These are phyloP conservation scores for Stomorhina lunata DNA, from an alignment of 2,888 invertebrate species.

Conservation along the genomic window DNA sequence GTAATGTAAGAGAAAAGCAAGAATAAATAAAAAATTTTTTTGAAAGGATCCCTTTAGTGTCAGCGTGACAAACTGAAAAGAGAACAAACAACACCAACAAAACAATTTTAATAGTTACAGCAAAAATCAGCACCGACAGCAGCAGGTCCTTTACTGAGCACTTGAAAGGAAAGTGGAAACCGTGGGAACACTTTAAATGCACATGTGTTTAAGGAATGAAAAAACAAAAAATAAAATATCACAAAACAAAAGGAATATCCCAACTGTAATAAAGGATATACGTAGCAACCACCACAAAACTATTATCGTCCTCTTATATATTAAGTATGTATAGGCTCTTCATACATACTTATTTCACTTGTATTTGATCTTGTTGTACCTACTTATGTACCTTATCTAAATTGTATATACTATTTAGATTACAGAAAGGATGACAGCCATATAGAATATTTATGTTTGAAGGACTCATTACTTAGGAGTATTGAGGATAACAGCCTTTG, in stretches of 20 bases:
- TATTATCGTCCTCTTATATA: conserved; percentile 30
- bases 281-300: conserved; percentile 38
- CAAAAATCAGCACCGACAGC: conserved; percentile 49
- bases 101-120: conserved; percentile 31
- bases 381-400: conserved; percentile 1
- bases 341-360: background rate
- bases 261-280: conserved; percentile 25
- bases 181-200: conserved; percentile 67
- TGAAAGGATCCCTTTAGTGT: conserved; percentile 32
- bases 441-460: conserved; percentile 42
- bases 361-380: background rate
- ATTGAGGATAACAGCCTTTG: conserved; percentile 38
- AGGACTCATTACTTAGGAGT: conserved; percentile 47
- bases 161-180: conserved; percentile 67
- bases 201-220: conserved; percentile 60
- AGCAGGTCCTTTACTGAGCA: conserved; percentile 62
- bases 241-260: conserved; percentile 34
- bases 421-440: conserved; percentile 49
- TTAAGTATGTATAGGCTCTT: background rate
- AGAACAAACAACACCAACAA: conserved; percentile 52
- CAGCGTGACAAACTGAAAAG: conserved; percentile 49
- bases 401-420: conserved; percentile 28
- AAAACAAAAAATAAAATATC: no score
- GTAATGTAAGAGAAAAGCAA: conserved; percentile 38
- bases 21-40: conserved; percentile 31